Conservation (phyloP, 2,797 vertebrate species). For the Squalus acanthias region DNA sequence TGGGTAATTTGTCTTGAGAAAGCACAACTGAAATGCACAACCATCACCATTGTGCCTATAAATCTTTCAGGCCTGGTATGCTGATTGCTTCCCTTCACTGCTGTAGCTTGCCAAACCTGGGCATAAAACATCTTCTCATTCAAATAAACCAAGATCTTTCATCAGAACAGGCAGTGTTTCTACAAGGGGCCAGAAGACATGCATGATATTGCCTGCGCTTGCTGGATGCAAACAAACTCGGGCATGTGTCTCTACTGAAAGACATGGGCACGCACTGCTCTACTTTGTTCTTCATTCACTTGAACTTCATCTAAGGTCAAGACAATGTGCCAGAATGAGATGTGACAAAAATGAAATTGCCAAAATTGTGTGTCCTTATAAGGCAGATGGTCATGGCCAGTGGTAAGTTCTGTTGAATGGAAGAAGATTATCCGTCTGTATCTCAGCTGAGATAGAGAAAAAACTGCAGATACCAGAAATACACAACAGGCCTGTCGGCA, state of each 20-base stretch:
- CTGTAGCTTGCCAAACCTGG: not conserved
- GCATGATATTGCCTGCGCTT: not conserved
- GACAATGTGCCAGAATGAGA: too few species aligned
- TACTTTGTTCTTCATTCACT: not conserved
- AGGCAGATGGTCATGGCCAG: not conserved
- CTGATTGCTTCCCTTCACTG: not conserved
- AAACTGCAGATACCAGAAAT: not conserved
- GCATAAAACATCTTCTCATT: not conserved
- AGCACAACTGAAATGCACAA: not conserved
- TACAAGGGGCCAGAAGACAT: not conserved
- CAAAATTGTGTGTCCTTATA: not conserved
- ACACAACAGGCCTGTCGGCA: too few species aligned
- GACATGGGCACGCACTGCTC: not conserved
- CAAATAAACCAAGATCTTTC: not conserved
- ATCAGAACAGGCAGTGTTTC: not conserved
- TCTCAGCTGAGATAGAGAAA: not conserved
- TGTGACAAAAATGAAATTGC: too few species aligned
- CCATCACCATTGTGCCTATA: not conserved
- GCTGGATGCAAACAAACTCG: not conserved
- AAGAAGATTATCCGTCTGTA: not conserved
- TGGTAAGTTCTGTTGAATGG: not conserved
- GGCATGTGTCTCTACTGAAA: not conserved
- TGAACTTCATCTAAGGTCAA: not conserved
- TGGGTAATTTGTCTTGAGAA: not conserved
- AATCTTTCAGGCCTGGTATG: not conserved